phyloP scores from a whole-genome alignment of 2,797 vertebrate genomes.

The Remorina albescens region DNA sequence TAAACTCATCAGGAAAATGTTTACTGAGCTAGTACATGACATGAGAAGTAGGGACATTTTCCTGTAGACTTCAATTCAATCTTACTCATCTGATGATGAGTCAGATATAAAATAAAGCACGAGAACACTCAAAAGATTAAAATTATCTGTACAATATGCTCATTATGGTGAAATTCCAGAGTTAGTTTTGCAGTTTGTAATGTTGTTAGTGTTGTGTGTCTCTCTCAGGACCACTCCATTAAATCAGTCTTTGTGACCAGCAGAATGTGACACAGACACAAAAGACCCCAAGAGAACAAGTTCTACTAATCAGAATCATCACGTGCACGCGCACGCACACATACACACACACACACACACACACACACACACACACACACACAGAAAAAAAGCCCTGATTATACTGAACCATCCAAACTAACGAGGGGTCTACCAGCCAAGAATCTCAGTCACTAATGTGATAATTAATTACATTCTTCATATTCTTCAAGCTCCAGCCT shows the following conservation, averaged over 20 bases:
- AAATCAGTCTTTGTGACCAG: constrained; percentile 57
- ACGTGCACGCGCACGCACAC: not conserved
- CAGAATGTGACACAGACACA: constrained; percentile 45
- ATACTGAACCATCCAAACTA: not conserved
- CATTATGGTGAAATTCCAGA: too few species aligned
- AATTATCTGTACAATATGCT: too few species aligned
- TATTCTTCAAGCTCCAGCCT: too few species aligned
- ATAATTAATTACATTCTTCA: not conserved
- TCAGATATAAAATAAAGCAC: too few species aligned
- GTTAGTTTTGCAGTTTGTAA: not conserved
- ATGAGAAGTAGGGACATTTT: too few species aligned
- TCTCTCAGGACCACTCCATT: constrained; percentile 64
- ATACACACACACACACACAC: not conserved
- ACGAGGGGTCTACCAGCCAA: constrained; percentile 11
- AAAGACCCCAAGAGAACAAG: constrained; percentile 36
- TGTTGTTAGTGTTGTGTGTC: constrained; percentile 11
- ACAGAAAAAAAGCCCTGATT: constrained; percentile 5
- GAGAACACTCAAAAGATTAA: too few species aligned
- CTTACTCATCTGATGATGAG: too few species aligned
- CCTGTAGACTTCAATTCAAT: too few species aligned
- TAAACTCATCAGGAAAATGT: too few species aligned
- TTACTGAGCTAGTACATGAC: too few species aligned
- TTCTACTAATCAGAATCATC: constrained; percentile 14
- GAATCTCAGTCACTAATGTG: constrained; percentile 2
- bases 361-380: not conserved